A percentile compares a stretch with the other conserved stretches of the same genome.
phyloP scores from a whole-genome alignment of 2,888 invertebrate species.

The Oegoconia quadripuncta region DNA sequence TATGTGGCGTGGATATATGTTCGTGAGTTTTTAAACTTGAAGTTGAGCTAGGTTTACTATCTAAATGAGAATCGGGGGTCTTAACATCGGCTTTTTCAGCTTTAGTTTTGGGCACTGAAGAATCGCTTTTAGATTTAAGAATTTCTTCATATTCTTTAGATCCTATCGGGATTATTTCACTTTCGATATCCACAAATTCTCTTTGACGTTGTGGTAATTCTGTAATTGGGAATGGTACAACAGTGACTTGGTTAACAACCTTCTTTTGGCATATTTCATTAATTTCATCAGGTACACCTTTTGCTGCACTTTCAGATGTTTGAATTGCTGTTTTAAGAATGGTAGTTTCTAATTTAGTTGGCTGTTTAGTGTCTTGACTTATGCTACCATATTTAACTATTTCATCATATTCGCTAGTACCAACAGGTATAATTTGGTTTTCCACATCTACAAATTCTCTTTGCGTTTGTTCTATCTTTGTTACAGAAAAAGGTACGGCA shows the following conservation, averaged over 20 bases:
- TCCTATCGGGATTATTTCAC: conserved; percentile 63
- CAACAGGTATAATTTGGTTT: conserved; percentile 68
- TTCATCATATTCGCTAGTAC: conserved; percentile 65
- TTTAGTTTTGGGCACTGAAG: conserved; percentile 73
- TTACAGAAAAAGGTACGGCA: conserved; percentile 60
- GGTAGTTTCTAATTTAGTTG: conserved; percentile 35
- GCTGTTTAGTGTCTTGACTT: conserved; percentile 58
- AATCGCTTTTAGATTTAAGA: conserved; percentile 70
- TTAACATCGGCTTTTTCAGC: conserved; percentile 59
- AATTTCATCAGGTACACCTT: conserved; percentile 32
- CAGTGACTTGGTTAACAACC: conserved; percentile 45
- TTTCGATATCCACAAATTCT: conserved; percentile 69
- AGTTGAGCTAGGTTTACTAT: conserved; percentile 80
- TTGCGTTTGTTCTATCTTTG: conserved; percentile 54
- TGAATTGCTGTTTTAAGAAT: conserved; percentile 42
- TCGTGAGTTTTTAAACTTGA: conserved; percentile 77
- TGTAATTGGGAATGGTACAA: conserved; percentile 71
- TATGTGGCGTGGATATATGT: conserved; percentile 77
- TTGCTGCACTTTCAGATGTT: conserved; percentile 39
- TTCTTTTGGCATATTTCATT: conserved; percentile 58
- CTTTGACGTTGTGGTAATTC: conserved; percentile 71
- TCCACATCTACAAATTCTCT: conserved; percentile 73
- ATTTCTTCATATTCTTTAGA: conserved; percentile 72
- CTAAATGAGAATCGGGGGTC: conserved; percentile 60
- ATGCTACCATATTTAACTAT: conserved; percentile 52